Conservation (phyloP, 2,113 vertebrate species). For the Oryctolagus cuniculus region mOryCun1.1 NC_091435.1:4143501-4144000, state of each 20-base stretch:
- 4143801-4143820: not conserved
- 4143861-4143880: not conserved
- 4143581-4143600: not conserved
- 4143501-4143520: not conserved
- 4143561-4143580: not conserved
- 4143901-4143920: not conserved
- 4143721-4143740: not conserved
- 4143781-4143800: not conserved
- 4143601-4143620: no score
- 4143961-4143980: accelerated
- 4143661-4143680: not conserved
- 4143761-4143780: not conserved
- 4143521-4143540: not conserved
- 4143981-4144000: not conserved
- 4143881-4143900: not conserved
- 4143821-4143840: not conserved
- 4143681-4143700: not conserved
- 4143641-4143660: accelerated
- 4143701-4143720: not conserved
- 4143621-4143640: not conserved
- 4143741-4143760: not conserved
- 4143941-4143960: accelerated
- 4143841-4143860: no score
- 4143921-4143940: not conserved
- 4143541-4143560: no score